Conservation (phyloP, 2,113 vertebrate species). For the Okapia johnstoni region DNA sequence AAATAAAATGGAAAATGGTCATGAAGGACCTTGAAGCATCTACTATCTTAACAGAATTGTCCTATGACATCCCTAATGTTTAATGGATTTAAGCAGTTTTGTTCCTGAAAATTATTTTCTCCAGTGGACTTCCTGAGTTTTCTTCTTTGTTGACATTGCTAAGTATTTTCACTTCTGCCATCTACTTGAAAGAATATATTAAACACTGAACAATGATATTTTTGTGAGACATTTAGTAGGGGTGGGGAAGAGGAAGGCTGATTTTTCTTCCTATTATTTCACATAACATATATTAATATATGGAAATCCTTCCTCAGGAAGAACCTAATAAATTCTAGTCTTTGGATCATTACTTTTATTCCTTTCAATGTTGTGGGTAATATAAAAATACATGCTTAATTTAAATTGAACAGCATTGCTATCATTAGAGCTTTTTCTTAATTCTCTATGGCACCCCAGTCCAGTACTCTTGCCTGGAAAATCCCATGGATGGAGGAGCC, state of each 20-base stretch:
- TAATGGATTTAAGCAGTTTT: constrained; percentile 47
- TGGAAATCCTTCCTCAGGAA: not conserved
- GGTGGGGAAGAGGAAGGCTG: not conserved
- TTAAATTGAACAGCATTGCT: constrained; percentile 12
- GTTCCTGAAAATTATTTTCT: constrained; percentile 44
- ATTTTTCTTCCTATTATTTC: constrained; percentile 32
- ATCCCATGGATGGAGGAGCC: too few species aligned
- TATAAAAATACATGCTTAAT: not conserved
- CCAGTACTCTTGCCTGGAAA: too few species aligned
- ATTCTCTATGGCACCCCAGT: not conserved
- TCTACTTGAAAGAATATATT: constrained; percentile 64
- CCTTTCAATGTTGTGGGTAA: not conserved
- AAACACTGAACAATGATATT: constrained; percentile 44
- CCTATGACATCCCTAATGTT: not conserved
- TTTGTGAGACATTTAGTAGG: not conserved
- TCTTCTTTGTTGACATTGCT: constrained; percentile 65
- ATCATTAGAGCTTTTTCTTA: not conserved
- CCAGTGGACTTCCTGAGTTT: constrained; percentile 43
- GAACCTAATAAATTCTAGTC: constrained; percentile 3
- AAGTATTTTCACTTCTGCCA: constrained; percentile 74
- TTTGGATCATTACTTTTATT: constrained; percentile 25
- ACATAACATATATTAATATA: not conserved
- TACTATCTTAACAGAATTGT: constrained; percentile 1
- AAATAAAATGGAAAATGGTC: not conserved
- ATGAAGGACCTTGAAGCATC: not conserved